Conservation (phyloP, 2,888 invertebrate genomes). For the Hypercompe scribonia region DNA sequence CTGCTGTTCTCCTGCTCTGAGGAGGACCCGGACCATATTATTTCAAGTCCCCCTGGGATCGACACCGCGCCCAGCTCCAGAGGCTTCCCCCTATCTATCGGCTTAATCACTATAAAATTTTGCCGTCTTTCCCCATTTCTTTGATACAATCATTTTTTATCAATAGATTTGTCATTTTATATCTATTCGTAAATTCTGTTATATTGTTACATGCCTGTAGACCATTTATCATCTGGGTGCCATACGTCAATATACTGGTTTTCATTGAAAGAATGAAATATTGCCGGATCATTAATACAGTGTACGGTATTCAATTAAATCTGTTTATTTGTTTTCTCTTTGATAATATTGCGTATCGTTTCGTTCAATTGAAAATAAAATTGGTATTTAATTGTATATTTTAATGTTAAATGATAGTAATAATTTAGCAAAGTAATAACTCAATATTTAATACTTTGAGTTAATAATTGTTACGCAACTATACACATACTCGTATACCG, state of each 20-base stretch:
- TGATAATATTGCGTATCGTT: not conserved
- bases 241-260: not conserved
- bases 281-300: not conserved
- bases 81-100: too few relatives aligned
- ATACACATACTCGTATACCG: too few relatives aligned
- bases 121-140: too few relatives aligned
- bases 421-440: too few relatives aligned
- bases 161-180: not conserved
- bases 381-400: not conserved
- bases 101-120: too few relatives aligned
- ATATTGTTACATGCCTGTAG: not conserved
- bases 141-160: too few relatives aligned
- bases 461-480: too few relatives aligned
- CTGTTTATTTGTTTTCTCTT: not conserved
- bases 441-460: too few relatives aligned
- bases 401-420: not conserved
- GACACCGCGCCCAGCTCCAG: too few relatives aligned
- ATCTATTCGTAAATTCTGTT: not conserved
- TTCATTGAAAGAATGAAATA: conserved; percentile 1
- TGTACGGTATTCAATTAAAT: not conserved
- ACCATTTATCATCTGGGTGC: not conserved
- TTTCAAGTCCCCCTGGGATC: too few relatives aligned
- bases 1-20: too few relatives aligned
- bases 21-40: too few relatives aligned
- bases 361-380: not conserved